phyloP scores from a whole-genome alignment of 1,140 invertebrate species.

The Polypedilum vanderplanki region DNA sequence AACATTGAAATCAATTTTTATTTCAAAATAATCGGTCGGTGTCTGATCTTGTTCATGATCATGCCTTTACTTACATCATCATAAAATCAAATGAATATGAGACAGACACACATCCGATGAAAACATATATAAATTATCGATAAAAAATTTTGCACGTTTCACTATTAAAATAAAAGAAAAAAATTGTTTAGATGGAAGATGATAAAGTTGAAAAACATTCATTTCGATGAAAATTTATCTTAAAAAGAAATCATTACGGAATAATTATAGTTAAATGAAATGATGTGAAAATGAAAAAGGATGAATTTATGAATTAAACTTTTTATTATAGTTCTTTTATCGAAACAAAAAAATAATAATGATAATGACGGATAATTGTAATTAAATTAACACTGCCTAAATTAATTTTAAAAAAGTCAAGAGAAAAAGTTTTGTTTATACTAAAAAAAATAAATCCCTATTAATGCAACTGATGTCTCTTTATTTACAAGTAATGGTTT shows the following conservation, averaged over 20 bases:
- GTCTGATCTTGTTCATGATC: too few species aligned
- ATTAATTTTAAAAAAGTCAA: constrained; percentile 4
- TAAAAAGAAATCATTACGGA: background rate
- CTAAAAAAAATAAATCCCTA: background rate
- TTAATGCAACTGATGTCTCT: background rate
- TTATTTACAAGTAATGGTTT: background rate
- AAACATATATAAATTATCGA: too few species aligned
- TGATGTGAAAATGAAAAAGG: background rate
- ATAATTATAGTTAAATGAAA: background rate
- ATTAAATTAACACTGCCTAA: constrained; percentile 19
- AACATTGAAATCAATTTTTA: background rate
- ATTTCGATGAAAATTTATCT: too few species aligned
- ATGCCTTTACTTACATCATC: too few species aligned
- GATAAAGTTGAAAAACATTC: too few species aligned
- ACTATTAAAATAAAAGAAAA: too few species aligned
- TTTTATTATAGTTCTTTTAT: constrained; percentile 12
- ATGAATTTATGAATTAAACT: constrained; percentile 19
- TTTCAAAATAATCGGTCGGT: background rate
- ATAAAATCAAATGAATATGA: too few species aligned
- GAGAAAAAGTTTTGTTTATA: background rate
- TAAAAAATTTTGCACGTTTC: too few species aligned
- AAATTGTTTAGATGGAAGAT: too few species aligned
- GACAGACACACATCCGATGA: too few species aligned
- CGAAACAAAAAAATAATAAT: background rate
- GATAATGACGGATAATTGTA: constrained; percentile 6